Evolutionary conservation across 2,113 vertebrate species (phyloP).

Genomic region (Scolopax mira): DNA sequence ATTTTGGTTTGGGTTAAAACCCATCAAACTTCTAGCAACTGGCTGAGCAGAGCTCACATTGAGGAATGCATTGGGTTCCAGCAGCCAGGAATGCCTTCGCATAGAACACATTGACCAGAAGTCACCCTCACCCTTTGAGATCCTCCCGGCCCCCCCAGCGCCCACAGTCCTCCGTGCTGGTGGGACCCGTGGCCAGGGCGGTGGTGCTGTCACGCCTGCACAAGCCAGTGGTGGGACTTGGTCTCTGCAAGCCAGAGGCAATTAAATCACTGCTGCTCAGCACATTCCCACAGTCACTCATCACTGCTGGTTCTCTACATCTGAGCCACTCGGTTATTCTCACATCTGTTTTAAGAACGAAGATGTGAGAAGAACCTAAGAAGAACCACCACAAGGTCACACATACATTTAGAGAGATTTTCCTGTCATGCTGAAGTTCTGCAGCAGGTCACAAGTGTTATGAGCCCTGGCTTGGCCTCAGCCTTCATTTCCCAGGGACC

Average conservation of each 20-base stretch:
- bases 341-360: not conserved
- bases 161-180: not conserved
- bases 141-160: fast-evolving
- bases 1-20: not conserved
- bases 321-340: not conserved
- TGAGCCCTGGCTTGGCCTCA: not conserved
- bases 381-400: not conserved
- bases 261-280: not conserved
- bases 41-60: not conserved
- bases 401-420: fast-evolving
- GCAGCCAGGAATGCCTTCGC: not conserved
- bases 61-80: not conserved
- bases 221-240: fast-evolving
- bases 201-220: not conserved
- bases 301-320: not conserved
- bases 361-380: too few relatives aligned
- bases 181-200: not conserved
- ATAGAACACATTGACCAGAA: not conserved
- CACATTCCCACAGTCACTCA: not conserved
- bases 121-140: not conserved
- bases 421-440: not conserved
- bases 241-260: not conserved
- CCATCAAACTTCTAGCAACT: not conserved
- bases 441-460: not conserved
- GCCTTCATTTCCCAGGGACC: constrained; percentile 66